These are phyloP conservation scores for Oriolus oriolus DNA, from an alignment of 2,113 vertebrate genomes.

Conservation along the genomic window DNA sequence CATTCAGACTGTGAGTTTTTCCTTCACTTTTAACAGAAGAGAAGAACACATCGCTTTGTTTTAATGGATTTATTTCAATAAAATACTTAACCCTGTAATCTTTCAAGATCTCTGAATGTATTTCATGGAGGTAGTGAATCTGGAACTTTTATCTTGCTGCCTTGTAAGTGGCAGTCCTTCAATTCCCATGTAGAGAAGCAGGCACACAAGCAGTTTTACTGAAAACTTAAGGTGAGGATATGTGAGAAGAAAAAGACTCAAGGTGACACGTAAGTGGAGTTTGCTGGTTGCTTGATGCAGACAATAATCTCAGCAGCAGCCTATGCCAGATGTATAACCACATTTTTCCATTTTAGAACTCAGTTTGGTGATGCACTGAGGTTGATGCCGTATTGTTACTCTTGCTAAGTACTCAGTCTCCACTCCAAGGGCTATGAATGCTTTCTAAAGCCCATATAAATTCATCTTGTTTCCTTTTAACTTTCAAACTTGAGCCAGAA, in stretches of 20 bases:
- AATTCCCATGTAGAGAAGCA: neutral
- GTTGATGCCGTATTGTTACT: neutral
- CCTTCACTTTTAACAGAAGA: neutral
- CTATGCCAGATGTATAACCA: neutral
- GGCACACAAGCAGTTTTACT: neutral
- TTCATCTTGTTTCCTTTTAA: neutral
- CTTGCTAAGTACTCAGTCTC: neutral
- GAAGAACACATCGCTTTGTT: fast-evolving
- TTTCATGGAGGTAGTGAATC: neutral
- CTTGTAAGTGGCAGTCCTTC: neutral
- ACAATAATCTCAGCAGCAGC: neutral
- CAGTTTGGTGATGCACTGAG: neutral
- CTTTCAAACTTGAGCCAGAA: neutral
- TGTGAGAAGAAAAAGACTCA: neutral
- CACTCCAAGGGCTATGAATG: neutral
- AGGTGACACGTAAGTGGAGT: fast-evolving
- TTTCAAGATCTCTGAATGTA: neutral
- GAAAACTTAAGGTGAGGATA: neutral
- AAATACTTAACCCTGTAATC: neutral
- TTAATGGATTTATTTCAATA: neutral
- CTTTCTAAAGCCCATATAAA: neutral
- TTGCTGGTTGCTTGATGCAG: neutral
- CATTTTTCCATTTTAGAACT: neutral
- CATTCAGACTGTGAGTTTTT: neutral
- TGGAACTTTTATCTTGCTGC: neutral